Evolutionary conservation across 2,888 invertebrate species (phyloP), one percentile per base, ranked within the genome.

Genomic region (Tachina grossa): DNA sequence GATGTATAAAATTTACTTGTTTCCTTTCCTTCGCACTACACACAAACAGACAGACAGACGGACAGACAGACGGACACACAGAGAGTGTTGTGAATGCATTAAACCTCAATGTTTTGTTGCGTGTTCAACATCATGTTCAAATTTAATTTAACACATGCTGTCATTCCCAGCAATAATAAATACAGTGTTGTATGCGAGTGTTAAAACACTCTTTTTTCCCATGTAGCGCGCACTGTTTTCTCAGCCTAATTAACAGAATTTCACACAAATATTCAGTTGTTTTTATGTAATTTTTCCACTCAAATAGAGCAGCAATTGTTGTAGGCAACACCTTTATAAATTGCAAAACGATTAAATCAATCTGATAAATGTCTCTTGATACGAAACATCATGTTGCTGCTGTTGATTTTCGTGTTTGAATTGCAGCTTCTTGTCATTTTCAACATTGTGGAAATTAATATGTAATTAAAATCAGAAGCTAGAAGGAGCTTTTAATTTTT

Each of bases 251-350:
- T 71, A 82, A 76, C 57, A 71, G 55, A 47, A 77, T 59, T 76
- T 76, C 61, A 31, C 76, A 57, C 47, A 65, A 6, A 31, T 6
- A 39, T 13, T 9, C 14, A 31, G 31, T 31, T 49, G 9, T 1
- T 16, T 57, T 59, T n/a, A 74, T 49, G 16, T 31, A n/a, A 19
- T 9, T 66, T 47, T 41, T 49, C 14, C 45, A 47, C 39, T 66
- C 68, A 22, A 59, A 68, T 53, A 51, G 66, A 55, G 19, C 22
- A 59, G 53, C 49, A 59, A 72, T 71, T 80, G 41, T 57, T 79
- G 76, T 61, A 55, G 77, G 81, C 68, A 84, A 81, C 77, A 78
- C 85, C 77, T 81, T 77, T 72, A 47, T 55, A 80, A 65, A 74
- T 81, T 51, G 63, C 41, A 49, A 71, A 63, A 43, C 43, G 69